Conservation (phyloP, 2,888 invertebrate species). For the Sycophila texana region DNA sequence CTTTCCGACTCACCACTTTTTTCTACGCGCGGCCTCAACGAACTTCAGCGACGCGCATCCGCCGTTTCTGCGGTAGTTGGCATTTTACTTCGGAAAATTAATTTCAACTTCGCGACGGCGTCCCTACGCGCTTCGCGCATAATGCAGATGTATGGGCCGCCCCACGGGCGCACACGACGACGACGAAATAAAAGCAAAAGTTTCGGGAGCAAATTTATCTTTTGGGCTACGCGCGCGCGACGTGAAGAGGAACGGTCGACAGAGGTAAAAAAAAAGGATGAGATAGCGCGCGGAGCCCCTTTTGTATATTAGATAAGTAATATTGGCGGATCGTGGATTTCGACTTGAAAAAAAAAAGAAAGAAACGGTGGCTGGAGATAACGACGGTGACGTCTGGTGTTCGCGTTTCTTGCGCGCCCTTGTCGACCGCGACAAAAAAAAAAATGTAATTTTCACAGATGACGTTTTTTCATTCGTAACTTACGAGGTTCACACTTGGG, state of each 20-base stretch:
- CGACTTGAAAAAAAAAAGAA: constrained; percentile 16
- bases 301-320: constrained; percentile 45
- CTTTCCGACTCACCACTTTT: background rate
- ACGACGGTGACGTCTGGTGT: background rate
- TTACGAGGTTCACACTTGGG: background rate
- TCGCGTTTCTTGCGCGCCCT: background rate
- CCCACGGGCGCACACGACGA: background rate
- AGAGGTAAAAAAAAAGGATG: background rate
- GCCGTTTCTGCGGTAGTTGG: constrained; percentile 23
- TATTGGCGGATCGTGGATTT: constrained; percentile 32
- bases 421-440: constrained; percentile 5
- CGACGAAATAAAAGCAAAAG: constrained; percentile 36
- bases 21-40: constrained; percentile 10
- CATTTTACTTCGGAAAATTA: constrained; percentile 46
- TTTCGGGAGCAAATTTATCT: constrained; percentile 42
- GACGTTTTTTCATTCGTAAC: constrained; percentile 23
- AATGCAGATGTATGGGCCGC: background rate
- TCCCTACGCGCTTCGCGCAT: background rate
- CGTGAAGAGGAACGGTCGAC: background rate
- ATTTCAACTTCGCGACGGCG: constrained; percentile 29
- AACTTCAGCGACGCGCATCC: constrained; percentile 13
- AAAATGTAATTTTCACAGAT: constrained; percentile 30
- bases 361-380: background rate
- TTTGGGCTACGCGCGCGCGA: constrained; percentile 3
- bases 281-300: background rate